A percentile compares a stretch with the other conserved stretches of the same genome.
phyloP scores from a whole-genome alignment of 2,888 invertebrate genomes.

The Macaria liturata region DNA sequence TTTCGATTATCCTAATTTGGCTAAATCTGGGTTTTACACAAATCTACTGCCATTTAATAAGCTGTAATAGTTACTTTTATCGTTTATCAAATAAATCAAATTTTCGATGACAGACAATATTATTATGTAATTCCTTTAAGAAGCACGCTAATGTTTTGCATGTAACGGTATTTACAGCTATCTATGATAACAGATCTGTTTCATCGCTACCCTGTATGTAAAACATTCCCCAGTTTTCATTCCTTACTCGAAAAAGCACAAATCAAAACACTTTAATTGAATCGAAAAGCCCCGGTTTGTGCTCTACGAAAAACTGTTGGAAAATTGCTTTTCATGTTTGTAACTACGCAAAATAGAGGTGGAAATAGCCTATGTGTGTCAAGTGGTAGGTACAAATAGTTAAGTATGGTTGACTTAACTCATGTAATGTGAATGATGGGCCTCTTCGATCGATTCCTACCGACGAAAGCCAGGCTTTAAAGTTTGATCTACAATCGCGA shows the following conservation, averaged over 20 bases:
- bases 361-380: not conserved
- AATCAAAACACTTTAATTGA: constrained; percentile 5
- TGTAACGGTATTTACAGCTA: too few species aligned
- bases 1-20: too few species aligned
- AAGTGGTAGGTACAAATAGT: not conserved
- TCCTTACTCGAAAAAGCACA: not conserved
- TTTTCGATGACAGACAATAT: too few species aligned
- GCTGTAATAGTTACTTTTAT: too few species aligned
- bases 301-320: not conserved
- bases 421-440: constrained; percentile 5
- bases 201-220: too few species aligned
- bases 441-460: constrained; percentile 41
- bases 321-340: constrained; percentile 4
- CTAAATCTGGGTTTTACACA: too few species aligned
- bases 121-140: too few species aligned
- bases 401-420: not conserved
- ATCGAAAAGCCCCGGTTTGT: constrained; percentile 1
- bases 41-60: too few species aligned
- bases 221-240: not conserved
- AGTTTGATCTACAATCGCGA: constrained; percentile 38
- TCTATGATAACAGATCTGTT: too few species aligned
- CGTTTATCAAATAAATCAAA: too few species aligned
- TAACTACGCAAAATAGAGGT: not conserved
- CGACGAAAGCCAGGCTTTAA: constrained; percentile 40
- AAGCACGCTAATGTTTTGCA: too few species aligned